Conservation (phyloP, 2,888 invertebrate species). For the Eustalomyia histrio region DNA sequence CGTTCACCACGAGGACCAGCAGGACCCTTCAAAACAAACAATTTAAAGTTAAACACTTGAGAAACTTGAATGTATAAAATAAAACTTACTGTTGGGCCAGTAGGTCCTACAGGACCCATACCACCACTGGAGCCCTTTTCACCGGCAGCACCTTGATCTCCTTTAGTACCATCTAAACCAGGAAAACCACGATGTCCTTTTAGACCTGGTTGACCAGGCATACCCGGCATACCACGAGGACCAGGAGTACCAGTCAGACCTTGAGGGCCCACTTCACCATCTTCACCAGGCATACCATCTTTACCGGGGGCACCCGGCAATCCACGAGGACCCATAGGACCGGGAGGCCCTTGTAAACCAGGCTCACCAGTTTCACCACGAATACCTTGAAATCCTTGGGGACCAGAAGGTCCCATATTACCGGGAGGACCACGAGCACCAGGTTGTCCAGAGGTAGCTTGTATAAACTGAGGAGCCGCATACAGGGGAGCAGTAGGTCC, state of each 20-base stretch:
- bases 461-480: slow-evolving; percentile 86
- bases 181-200: slow-evolving; percentile 92
- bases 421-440: slow-evolving; percentile 91
- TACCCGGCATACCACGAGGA: slow-evolving; percentile 85
- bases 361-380: slow-evolving; percentile 90
- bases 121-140: slow-evolving; percentile 88
- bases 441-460: slow-evolving; percentile 88
- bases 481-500: slow-evolving; percentile 83
- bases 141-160: slow-evolving; percentile 87
- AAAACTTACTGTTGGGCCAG: slow-evolving; percentile 80
- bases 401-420: slow-evolving; percentile 82
- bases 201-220: slow-evolving; percentile 89
- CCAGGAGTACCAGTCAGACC: slow-evolving; percentile 87
- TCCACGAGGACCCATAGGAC: slow-evolving; percentile 87
- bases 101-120: slow-evolving; percentile 86
- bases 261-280: slow-evolving; percentile 88
- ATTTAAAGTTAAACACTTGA: too few relatives aligned
- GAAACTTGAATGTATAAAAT: not conserved
- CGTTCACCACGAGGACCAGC: slow-evolving; percentile 90
- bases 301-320: slow-evolving; percentile 86
- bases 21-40: slow-evolving; percentile 82
- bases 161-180: slow-evolving; percentile 89
- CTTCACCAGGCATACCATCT: slow-evolving; percentile 88
- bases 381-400: slow-evolving; percentile 89
- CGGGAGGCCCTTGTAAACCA: slow-evolving; percentile 85